A percentile compares a stretch with the other conserved stretches of the same genome.
Conservation (phyloP, 2,888 invertebrate genomes). For the Pterostichus madidus region DNA sequence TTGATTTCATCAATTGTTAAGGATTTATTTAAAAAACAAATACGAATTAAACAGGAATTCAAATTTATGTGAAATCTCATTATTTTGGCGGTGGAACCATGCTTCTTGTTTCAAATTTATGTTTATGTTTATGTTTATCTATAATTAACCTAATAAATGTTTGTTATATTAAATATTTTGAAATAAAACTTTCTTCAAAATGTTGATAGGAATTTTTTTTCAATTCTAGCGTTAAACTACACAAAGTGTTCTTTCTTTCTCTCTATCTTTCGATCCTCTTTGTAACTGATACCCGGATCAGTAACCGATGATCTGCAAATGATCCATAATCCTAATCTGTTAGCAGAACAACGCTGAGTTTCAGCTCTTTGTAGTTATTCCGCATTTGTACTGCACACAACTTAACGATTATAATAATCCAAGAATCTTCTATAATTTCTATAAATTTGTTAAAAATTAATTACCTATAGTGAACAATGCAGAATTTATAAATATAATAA, state of each 20-base stretch:
- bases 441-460: conserved; percentile 5
- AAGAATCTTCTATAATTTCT: not conserved
- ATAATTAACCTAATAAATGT: too few species aligned
- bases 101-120: too few species aligned
- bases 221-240: not conserved
- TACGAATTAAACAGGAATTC: too few species aligned
- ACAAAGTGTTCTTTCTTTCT: not conserved
- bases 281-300: conserved; percentile 54
- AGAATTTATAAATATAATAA: not conserved
- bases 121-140: too few species aligned
- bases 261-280: conserved; percentile 4
- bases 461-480: not conserved
- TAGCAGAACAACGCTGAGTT: conserved; percentile 10
- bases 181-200: too few species aligned
- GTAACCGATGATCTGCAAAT: conserved; percentile 34
- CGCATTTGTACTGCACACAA: not conserved
- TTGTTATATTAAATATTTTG: too few species aligned
- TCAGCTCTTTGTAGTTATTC: conserved; percentile 16
- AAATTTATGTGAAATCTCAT: too few species aligned
- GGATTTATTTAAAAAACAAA: not conserved
- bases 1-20: not conserved
- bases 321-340: conserved; percentile 51
- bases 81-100: too few species aligned
- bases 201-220: not conserved
- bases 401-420: not conserved